phyloP scores from a whole-genome alignment of 2,797 vertebrate species.

The Octomys mimax region DNA sequence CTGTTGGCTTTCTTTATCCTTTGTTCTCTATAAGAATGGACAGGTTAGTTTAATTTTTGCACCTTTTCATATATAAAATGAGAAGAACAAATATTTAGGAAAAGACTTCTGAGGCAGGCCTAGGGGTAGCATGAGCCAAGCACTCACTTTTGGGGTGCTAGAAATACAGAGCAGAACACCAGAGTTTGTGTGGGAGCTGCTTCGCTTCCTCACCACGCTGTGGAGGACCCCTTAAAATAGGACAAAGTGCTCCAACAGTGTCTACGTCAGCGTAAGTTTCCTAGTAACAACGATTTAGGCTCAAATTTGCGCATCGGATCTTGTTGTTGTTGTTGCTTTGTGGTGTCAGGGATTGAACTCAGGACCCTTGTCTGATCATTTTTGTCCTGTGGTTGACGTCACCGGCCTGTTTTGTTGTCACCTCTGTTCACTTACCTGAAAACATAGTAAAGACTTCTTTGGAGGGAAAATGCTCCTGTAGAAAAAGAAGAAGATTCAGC shows the following conservation, averaged over 20 bases:
- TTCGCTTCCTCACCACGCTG: neutral
- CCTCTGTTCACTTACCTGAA: constrained; percentile 36
- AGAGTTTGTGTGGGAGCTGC: neutral
- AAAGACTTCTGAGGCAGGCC: neutral
- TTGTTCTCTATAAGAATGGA: neutral
- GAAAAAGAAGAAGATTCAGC: neutral
- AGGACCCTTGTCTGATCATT: neutral
- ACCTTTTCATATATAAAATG: neutral
- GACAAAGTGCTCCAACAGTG: neutral
- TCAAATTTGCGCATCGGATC: neutral
- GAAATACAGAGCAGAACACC: neutral
- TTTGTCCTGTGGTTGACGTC: constrained; percentile 12
- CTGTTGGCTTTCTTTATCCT: neutral
- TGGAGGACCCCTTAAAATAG: neutral
- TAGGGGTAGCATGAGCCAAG: neutral
- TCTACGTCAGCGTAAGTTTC: neutral
- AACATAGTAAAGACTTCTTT: constrained; percentile 59
- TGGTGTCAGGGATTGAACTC: too few species aligned
- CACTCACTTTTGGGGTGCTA: neutral
- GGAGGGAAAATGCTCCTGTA: constrained; percentile 30
- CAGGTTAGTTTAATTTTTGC: neutral
- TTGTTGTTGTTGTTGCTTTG: too few species aligned
- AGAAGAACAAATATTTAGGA: neutral
- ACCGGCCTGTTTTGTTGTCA: neutral
- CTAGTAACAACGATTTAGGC: neutral